These are phyloP conservation scores for Lordiphosa mommai DNA, from an alignment of 1,140 invertebrate species.

Conservation along the genomic window DNA sequence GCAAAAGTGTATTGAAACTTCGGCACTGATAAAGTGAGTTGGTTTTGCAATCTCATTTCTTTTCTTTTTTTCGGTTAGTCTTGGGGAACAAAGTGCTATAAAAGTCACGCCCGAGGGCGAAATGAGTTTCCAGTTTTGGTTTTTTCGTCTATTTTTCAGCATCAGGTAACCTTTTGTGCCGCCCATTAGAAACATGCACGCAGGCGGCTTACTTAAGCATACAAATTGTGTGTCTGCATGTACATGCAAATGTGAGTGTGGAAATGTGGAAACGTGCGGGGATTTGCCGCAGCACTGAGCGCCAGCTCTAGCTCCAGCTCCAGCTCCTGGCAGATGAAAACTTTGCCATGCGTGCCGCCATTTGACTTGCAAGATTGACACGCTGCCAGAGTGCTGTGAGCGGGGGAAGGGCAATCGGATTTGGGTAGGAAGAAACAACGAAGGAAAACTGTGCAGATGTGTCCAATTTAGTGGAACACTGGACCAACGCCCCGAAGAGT, in stretches of 20 bases:
- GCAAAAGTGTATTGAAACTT: no score
- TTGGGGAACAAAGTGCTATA: conserved; percentile 67
- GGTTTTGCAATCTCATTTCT: neutral
- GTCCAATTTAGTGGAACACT: conserved; percentile 73
- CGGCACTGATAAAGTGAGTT: no score
- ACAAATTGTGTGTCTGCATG: conserved; percentile 49
- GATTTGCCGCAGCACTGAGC: conserved; percentile 41
- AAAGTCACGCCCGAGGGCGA: conserved; percentile 72
- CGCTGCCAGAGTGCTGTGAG: conserved; percentile 53
- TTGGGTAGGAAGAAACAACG: neutral
- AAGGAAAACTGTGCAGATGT: conserved; percentile 64
- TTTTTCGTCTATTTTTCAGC: conserved; percentile 42
- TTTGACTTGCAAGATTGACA: conserved; percentile 74
- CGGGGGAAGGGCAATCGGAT: neutral
- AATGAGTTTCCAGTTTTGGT: conserved; percentile 65
- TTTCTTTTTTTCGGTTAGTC: conserved; percentile 23
- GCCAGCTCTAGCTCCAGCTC: neutral
- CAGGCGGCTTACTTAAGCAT: conserved; percentile 74
- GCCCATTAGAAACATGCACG: conserved; percentile 76
- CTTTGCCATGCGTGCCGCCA: conserved; percentile 72
- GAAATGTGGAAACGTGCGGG: conserved; percentile 70
- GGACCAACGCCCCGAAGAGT: conserved; percentile 28
- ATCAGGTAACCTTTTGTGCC: conserved; percentile 76
- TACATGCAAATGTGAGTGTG: conserved; percentile 54
- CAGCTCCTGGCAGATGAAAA: conserved; percentile 36